phyloP scores from a whole-genome alignment of 2,797 vertebrate genomes.

The Syngnathus rostellatus region DNA sequence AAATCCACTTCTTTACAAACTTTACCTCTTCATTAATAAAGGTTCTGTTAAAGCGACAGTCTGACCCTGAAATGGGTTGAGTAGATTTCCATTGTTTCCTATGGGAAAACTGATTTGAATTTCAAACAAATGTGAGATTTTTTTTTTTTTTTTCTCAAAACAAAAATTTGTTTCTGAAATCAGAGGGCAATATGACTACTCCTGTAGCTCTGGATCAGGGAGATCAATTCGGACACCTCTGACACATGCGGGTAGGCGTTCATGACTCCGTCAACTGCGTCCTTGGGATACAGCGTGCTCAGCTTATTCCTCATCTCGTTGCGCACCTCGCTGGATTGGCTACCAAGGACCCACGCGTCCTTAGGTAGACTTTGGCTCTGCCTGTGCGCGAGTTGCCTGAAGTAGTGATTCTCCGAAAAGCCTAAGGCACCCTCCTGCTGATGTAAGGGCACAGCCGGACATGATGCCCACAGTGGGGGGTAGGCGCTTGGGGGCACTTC shows the following conservation, averaged over 20 bases:
- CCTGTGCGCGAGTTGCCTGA: conserved; percentile 3
- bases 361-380: conserved; percentile 22
- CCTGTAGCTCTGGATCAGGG: conserved; percentile 54
- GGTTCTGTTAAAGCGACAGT: not conserved
- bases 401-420: conserved; percentile 5
- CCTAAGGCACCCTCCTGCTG: not conserved
- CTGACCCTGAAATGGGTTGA: not conserved
- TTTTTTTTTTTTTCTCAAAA: not conserved
- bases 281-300: conserved; percentile 60
- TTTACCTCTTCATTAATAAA: not conserved
- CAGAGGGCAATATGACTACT: conserved; percentile 21
- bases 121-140: not conserved
- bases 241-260: conserved; percentile 46
- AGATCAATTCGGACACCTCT: conserved; percentile 49
- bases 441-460: not conserved
- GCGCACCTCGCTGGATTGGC: conserved; percentile 30
- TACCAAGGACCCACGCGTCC: conserved; percentile 28
- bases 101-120: conserved; percentile 11
- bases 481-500: not conserved
- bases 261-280: conserved; percentile 52
- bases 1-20: not conserved
- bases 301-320: conserved; percentile 42
- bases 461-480: conserved; percentile 12
- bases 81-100: not conserved
- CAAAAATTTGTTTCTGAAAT: not conserved